phyloP scores from a whole-genome alignment of 2,888 invertebrate genomes.

The Heliconius sara region DNA sequence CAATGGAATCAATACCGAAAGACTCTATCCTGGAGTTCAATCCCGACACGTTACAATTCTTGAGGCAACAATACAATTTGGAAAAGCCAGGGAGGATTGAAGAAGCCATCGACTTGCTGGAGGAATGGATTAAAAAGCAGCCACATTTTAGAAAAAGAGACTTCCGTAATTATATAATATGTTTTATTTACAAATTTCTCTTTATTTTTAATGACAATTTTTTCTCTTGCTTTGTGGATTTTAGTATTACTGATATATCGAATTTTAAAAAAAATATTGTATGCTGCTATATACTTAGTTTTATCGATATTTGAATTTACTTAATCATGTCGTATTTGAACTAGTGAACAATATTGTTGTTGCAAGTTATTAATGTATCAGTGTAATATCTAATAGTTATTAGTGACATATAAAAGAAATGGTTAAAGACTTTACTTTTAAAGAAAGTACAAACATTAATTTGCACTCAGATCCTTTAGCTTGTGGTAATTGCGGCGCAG shows the following conservation, averaged over 20 bases:
- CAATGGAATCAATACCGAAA: conserved; percentile 52
- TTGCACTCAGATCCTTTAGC: too few species aligned
- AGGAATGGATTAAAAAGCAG: conserved; percentile 63
- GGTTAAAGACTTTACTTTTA: too few species aligned
- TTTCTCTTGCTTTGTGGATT: too few species aligned
- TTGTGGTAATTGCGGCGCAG: not conserved
- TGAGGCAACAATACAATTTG: conserved; percentile 55
- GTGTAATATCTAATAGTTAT: too few species aligned
- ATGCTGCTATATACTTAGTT: not conserved
- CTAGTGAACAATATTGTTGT: too few species aligned
- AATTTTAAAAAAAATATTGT: not conserved
- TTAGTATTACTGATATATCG: not conserved
- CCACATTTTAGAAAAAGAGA: conserved; percentile 60
- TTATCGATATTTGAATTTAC: not conserved
- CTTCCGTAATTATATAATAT: conserved; percentile 54
- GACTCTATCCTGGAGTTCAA: conserved; percentile 50
- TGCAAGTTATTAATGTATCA: too few species aligned
- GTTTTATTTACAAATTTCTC: too few species aligned
- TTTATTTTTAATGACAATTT: too few species aligned
- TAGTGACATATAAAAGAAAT: too few species aligned
- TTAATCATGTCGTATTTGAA: not conserved
- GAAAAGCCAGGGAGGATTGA: conserved; percentile 54
- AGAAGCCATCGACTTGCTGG: conserved; percentile 58
- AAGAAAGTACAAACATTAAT: too few species aligned
- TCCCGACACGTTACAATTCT: conserved; percentile 53